Conservation (phyloP, 2,797 vertebrate species). For the Clarias pachynema region DNA sequence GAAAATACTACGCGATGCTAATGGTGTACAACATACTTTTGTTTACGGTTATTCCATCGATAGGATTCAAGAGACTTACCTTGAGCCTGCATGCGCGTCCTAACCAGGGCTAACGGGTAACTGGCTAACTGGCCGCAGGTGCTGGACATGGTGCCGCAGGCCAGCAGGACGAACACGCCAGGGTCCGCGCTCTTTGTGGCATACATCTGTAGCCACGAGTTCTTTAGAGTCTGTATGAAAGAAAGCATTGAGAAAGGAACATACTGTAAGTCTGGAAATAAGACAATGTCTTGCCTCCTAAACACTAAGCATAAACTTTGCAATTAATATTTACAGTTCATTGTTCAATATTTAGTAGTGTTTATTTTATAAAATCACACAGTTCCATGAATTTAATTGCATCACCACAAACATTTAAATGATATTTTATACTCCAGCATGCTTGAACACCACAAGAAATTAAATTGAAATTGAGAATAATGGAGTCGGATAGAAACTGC, state of each 20-base stretch:
- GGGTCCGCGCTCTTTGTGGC: slow-evolving; percentile 91
- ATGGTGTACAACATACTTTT: neutral
- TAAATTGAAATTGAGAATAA: neutral
- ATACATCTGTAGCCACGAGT: slow-evolving; percentile 87
- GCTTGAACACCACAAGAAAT: neutral
- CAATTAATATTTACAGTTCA: neutral
- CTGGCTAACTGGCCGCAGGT: slow-evolving; percentile 94
- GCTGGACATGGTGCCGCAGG: slow-evolving; percentile 94
- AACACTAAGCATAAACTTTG: neutral
- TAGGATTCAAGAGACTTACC: slow-evolving; percentile 71
- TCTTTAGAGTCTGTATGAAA: slow-evolving; percentile 86
- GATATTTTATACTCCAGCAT: neutral
- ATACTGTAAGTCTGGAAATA: neutral
- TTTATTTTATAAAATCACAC: neutral
- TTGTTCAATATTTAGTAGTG: neutral
- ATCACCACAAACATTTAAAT: no score
- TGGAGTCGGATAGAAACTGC: neutral
- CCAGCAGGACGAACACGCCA: slow-evolving; percentile 91
- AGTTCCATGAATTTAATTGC: neutral
- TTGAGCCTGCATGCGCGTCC: slow-evolving; percentile 97
- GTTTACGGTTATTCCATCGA: neutral
- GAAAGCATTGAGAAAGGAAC: neutral
- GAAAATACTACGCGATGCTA: no score
- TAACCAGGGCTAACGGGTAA: slow-evolving; percentile 92
- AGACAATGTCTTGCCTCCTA: neutral